Conservation (phyloP, 2,888 invertebrate genomes). For the Sialis lutaria region DNA sequence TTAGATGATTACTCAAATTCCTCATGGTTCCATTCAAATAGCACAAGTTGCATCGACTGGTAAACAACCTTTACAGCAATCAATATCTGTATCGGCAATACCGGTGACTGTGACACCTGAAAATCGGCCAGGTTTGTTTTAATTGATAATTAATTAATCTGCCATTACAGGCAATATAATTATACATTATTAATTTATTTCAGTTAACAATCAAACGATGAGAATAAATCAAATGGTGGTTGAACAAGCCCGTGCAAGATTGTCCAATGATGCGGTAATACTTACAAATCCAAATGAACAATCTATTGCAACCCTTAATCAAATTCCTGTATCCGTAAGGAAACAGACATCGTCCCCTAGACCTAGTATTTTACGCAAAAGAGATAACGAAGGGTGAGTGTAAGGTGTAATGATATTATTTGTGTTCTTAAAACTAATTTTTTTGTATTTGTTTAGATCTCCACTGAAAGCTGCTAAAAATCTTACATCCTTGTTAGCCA, state of each 20-base stretch:
- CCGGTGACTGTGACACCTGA: constrained; percentile 12
- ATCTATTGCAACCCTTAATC: not conserved
- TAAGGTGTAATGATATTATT: not conserved
- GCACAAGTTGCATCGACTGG: constrained; percentile 20
- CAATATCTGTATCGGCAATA: constrained; percentile 3
- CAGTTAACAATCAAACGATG: constrained; percentile 20
- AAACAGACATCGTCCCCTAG: constrained; percentile 37
- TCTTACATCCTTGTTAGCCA: constrained; percentile 27
- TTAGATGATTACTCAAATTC: constrained; percentile 24
- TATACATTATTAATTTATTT: not conserved
- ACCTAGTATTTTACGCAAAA: constrained; percentile 73
- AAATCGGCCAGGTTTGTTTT: constrained; percentile 22
- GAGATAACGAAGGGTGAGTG: constrained; percentile 57
- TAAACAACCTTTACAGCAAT: constrained; percentile 16
- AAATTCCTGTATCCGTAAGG: constrained; percentile 5
- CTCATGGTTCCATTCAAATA: constrained; percentile 24
- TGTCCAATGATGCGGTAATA: constrained; percentile 1
- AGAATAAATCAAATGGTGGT: constrained; percentile 27
- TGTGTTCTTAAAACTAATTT: not conserved
- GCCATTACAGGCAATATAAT: not conserved
- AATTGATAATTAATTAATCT: not conserved
- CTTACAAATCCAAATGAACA: not conserved
- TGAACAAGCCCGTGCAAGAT: constrained; percentile 18
- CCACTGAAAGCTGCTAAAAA: constrained; percentile 48
- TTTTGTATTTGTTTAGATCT: constrained; percentile 21